These are phyloP conservation scores for Drosophila ercepeae DNA, from an alignment of 1,140 invertebrate genomes.

Conservation along the genomic window DNA sequence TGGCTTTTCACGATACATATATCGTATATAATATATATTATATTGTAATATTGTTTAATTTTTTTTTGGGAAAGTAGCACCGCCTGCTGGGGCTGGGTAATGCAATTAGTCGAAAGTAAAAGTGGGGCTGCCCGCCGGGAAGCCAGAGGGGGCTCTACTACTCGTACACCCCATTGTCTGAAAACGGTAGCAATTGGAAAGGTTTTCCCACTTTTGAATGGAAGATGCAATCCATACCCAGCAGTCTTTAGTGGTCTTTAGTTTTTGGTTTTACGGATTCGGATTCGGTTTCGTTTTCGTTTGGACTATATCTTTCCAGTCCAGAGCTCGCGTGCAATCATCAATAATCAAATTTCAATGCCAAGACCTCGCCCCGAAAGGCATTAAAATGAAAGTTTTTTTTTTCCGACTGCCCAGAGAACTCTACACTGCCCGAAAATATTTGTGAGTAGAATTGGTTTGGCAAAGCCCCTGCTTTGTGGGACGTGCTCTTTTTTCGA, in stretches of 20 bases:
- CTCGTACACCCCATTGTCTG: constrained; percentile 26
- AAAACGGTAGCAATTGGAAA: constrained; percentile 45
- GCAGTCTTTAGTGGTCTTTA: no score
- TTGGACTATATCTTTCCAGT: constrained; percentile 13
- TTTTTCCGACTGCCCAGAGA: constrained; percentile 31
- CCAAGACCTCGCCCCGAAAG: constrained; percentile 32
- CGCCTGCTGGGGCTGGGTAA: constrained; percentile 66
- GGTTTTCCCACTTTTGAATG: constrained; percentile 47
- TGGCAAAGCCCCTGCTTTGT: not conserved
- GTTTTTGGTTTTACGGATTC: not conserved
- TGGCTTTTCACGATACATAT: constrained; percentile 26
- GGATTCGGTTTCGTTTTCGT: constrained; percentile 7
- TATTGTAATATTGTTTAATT: constrained; percentile 29
- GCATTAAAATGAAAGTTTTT: constrained; percentile 45
- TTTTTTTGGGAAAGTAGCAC: constrained; percentile 62
- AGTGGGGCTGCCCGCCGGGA: constrained; percentile 43
- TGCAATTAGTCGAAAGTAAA: constrained; percentile 77
- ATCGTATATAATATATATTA: constrained; percentile 29
- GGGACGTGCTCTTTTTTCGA: not conserved
- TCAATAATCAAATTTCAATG: constrained; percentile 49
- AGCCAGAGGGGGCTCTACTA: not conserved
- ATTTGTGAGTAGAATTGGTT: not conserved
- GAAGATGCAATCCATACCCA: constrained; percentile 26
- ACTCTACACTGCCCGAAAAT: not conserved
- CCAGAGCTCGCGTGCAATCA: constrained; percentile 38